Evolutionary conservation across 37 sponge, comb jelly and placozoan genomes (phyloP), one percentile per base, ranked within the genome.

Genomic region (Chondrilla cf. caribensis): DNA sequence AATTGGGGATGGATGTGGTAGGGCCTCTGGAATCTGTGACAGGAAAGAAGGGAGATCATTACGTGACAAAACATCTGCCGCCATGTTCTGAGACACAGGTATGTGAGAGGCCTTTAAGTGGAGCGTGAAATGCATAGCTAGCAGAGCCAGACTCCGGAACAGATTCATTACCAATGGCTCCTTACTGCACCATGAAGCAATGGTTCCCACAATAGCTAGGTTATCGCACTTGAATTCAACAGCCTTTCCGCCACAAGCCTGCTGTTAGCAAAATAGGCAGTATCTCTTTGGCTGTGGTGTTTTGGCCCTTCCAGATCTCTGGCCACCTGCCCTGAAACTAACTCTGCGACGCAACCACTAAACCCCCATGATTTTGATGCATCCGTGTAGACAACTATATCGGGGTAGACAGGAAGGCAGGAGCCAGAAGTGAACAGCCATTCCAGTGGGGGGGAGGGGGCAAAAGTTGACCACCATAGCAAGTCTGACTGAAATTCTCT

Each of bases 401-500:
- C 42, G 76, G 31, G 66, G 28, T 2, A 0, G 76, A 32, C 14
- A 8, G 11, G 24, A 38, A 4, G 11, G 76, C 42, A 14, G 43
- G 44, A 4, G 14, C 2, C 6, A 73, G 3, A 0, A 85, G 22
- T 3, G 81, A 54, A 3, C 38, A 44, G 18, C 86, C 93, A 54
- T 84, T 88, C 81, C 84, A 80, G 17, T 22, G 17, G 17, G 22
- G 62, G 2, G 72, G 11, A 32, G 17, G 22, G 62, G 2, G 72
- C 17, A 32, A 79, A 80, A 7, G 70, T 65, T 18, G 15, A 0
- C 79, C 84, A 73, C 81, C 84, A 80, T 19, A 8, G 29, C 0
- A 88, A 60, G 77, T 84, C 84, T 54, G 80, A 83, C 17, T 62
- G 73, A 38, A 78, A 83, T 17, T 47, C 84, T 5, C 38, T 37